Conservation (phyloP, 2,113 vertebrate genomes). For the Amazona vittata region DNA sequence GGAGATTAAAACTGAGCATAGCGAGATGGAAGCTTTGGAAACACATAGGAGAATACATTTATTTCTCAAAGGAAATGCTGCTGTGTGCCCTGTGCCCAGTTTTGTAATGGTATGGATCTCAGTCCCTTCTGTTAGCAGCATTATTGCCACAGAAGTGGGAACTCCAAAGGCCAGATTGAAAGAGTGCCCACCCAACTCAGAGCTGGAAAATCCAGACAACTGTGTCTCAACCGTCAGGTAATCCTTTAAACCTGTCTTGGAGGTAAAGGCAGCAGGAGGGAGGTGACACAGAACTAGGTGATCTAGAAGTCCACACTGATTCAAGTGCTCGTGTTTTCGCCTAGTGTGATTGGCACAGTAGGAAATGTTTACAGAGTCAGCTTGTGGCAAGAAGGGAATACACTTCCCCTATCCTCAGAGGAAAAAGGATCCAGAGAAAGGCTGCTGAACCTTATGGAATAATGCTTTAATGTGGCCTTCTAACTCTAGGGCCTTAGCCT, state of each 20-base stretch:
- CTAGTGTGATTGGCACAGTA: background rate
- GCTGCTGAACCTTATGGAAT: conserved; percentile 18
- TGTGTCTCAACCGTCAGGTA: background rate
- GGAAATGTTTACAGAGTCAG: background rate
- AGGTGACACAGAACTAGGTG: background rate
- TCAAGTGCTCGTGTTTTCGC: background rate
- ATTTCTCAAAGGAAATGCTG: background rate
- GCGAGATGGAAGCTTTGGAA: background rate
- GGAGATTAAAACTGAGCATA: background rate
- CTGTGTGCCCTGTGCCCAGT: background rate
- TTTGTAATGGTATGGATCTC: background rate
- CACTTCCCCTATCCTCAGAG: background rate
- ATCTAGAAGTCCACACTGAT: background rate
- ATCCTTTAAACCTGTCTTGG: background rate
- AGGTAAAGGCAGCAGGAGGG: background rate
- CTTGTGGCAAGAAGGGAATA: background rate
- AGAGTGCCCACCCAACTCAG: background rate
- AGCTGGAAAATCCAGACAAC: background rate
- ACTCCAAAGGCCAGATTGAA: background rate
- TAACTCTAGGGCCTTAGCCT: background rate
- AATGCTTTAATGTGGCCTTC: background rate
- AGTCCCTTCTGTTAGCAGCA: background rate
- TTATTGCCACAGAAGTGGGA: background rate
- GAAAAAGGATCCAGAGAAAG: background rate
- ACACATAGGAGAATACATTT: background rate